Base-by-base conservation (phyloP, 92 coral and sea anemone species). In the Epizoanthus scotinus region DNA sequence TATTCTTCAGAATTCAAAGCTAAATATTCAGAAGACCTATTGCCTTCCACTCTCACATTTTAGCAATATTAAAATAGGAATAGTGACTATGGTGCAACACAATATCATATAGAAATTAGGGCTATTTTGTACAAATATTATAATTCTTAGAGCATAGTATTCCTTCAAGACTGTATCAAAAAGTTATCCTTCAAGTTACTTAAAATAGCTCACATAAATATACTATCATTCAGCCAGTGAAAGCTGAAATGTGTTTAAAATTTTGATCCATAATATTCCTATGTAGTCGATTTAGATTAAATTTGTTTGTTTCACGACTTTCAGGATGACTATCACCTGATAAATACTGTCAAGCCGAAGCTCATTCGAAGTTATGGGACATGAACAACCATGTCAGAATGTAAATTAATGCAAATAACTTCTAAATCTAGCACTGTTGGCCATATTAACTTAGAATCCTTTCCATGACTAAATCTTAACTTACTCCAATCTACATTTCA, bases 121-220 rank as follows among this genome's bases (percentile, higher is more conserved):
- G 86, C 97, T 95, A 93, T 91, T 93, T 73, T 87, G 94, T 95
- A 95, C 99, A 95, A 95, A 95, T 95, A 91, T 93, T 91, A 90
- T 93, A 95, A 92, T 77, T 86, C 88, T 87, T 89, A 83, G 91
- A 86, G 86, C 85, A 89, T 92, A 90, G 97, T 84, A 82, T 92
- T 90, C 89, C 84, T 87, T 86, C 87, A 89, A 91, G 90, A 89
- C 78, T 87, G 94, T 92, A 91, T 92, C 89, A 87, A 90, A 90
- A 89, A 84, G 91, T 87, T 90, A 89, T 87, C 6, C 89, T 81
- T 64, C 83, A 68, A 40, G 55, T 85, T 91, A 92, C 97, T 81
- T 92, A 92, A 92, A 92, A 92, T 92, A 92, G 97, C 84, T 85
- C 91, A 90, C 97, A 85, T 92, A 92, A 92, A 92, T 92, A 92